Evolutionary conservation across 1,140 invertebrate species (phyloP).

Genomic region (Coptotermes formosanus): DNA sequence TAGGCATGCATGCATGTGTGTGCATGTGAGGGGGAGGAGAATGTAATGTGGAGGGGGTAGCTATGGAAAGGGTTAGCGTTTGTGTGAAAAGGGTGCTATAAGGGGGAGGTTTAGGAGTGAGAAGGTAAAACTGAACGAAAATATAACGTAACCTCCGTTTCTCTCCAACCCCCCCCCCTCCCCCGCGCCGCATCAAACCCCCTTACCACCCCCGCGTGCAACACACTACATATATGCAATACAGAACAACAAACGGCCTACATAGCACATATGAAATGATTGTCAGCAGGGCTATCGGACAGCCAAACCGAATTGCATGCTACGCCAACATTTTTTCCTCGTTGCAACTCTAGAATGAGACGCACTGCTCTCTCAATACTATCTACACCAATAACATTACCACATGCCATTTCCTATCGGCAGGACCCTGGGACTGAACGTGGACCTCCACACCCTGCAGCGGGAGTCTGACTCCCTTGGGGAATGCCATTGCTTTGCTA

Average conservation of each 20-base stretch:
- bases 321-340: not conserved
- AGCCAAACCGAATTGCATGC: not conserved
- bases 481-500: no score
- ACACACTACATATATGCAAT: not conserved
- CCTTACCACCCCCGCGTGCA: not conserved
- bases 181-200: not conserved
- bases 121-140: conserved; percentile 7
- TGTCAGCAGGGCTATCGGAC: not conserved
- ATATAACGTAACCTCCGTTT: conserved; percentile 5
- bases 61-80: not conserved
- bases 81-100: conserved; percentile 6
- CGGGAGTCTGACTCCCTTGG: no score
- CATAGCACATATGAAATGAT: not conserved
- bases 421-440: no score
- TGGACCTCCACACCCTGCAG: no score
- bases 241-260: not conserved
- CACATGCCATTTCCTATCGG: no score
- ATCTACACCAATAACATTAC: not conserved
- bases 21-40: not conserved
- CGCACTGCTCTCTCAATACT: not conserved
- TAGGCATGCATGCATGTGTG: not conserved
- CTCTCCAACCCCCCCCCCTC: not conserved
- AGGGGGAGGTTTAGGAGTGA: conserved; percentile 8
- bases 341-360: not conserved
- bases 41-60: not conserved